Evolutionary conservation across 2,797 vertebrate genomes (phyloP).

Genomic region (Sebastolobus altivelis): DNA sequence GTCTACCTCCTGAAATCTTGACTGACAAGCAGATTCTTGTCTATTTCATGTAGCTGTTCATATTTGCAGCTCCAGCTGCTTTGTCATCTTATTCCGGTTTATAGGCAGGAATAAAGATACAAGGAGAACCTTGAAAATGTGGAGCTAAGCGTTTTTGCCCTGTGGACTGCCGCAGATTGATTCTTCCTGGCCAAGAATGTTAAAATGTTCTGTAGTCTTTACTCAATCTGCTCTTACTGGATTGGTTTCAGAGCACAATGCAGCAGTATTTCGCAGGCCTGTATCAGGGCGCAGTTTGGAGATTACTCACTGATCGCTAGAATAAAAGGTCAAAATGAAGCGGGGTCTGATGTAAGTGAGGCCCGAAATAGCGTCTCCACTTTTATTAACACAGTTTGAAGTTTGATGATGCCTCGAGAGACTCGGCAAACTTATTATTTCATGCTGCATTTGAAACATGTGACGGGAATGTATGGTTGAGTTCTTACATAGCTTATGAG

Average conservation of each 20-base stretch:
- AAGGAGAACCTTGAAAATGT: constrained; percentile 69
- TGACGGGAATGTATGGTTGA: constrained; percentile 74
- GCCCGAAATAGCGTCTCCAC: constrained; percentile 72
- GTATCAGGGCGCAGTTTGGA: constrained; percentile 58
- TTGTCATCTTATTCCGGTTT: constrained; percentile 63
- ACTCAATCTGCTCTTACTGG: constrained; percentile 65
- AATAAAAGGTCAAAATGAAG: constrained; percentile 76
- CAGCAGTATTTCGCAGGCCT: constrained; percentile 62
- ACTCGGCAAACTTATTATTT: constrained; percentile 73
- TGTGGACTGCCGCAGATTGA: constrained; percentile 75
- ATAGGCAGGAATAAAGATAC: constrained; percentile 59
- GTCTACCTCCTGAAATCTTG: constrained; percentile 36
- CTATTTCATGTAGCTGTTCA: constrained; percentile 30
- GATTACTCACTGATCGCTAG: constrained; percentile 73
- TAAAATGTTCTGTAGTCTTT: constrained; percentile 78
- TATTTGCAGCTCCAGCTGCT: constrained; percentile 39
- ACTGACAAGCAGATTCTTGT: constrained; percentile 54
- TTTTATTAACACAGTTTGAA: constrained; percentile 73
- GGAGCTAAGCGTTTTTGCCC: constrained; percentile 73
- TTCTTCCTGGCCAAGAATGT: constrained; percentile 76
- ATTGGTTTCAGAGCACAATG: constrained; percentile 70
- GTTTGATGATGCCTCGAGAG: constrained; percentile 75
- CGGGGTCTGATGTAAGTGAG: constrained; percentile 59
- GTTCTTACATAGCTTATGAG: constrained; percentile 75
- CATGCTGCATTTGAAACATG: constrained; percentile 77